Conservation (phyloP, 2,113 vertebrate species). For the Istiophorus platypterus region DNA sequence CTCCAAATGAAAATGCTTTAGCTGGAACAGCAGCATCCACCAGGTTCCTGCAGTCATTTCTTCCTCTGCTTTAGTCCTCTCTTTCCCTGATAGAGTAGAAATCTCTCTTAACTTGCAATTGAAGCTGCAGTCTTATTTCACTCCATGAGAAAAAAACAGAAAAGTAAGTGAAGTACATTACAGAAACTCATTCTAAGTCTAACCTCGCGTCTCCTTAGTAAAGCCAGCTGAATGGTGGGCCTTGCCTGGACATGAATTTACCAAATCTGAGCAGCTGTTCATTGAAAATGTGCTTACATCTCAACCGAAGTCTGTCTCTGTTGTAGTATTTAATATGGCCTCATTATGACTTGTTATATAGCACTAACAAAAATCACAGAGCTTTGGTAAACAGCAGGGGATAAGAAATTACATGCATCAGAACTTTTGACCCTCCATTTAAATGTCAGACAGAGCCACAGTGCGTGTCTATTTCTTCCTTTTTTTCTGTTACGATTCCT, state of each 20-base stretch:
- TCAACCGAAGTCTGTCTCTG: background rate
- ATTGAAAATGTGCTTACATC: background rate
- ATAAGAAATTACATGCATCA: conserved; percentile 10
- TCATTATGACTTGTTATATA: background rate
- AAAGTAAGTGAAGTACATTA: conserved; percentile 45
- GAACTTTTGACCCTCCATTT: conserved; percentile 22
- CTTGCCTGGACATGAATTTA: conserved; percentile 30
- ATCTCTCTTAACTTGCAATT: conserved; percentile 33
- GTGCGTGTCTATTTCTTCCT: background rate
- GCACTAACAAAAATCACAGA: background rate
- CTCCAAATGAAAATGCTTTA: conserved; percentile 24
- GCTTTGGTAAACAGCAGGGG: conserved; percentile 18
- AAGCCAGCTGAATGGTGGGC: conserved; percentile 28
- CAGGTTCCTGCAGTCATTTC: conserved; percentile 10
- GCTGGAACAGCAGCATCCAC: conserved; percentile 6
- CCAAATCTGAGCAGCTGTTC: conserved; percentile 42
- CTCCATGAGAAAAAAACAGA: conserved; percentile 30
- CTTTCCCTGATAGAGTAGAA: conserved; percentile 20
- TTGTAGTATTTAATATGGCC: background rate
- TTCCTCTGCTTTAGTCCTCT: background rate
- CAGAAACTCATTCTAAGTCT: conserved; percentile 26
- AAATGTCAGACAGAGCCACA: conserved; percentile 22
- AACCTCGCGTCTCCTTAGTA: conserved; percentile 23
- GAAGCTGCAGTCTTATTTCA: conserved; percentile 31
- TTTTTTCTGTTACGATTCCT: conserved; percentile 31